Evolutionary conservation across 2,113 vertebrate genomes (phyloP).

Genomic region (Leptosomus discolor): DNA sequence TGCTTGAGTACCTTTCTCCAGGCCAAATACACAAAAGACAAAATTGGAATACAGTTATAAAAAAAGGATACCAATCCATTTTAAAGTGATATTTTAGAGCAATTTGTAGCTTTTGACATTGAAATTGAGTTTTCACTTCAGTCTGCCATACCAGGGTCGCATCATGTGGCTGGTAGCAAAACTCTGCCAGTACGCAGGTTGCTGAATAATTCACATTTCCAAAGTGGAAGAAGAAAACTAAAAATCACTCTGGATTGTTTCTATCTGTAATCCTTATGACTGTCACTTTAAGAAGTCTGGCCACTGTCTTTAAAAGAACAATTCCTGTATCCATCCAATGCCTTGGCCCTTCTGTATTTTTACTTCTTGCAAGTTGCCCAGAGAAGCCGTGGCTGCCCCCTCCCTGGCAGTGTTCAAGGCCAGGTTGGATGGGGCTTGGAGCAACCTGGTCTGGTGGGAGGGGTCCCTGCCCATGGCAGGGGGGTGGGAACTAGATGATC

Average conservation of each 20-base stretch:
- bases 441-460: too few relatives aligned
- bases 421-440: too few relatives aligned
- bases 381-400: too few relatives aligned
- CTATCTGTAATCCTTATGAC: not conserved
- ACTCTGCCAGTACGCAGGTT: not conserved
- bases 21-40: not conserved
- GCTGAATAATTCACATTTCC: not conserved
- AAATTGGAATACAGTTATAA: not conserved
- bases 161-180: not conserved
- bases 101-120: not conserved
- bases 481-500: too few relatives aligned
- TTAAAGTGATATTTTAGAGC: not conserved
- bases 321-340: not conserved
- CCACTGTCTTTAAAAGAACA: not conserved
- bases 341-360: not conserved
- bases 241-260: not conserved
- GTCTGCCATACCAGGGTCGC: not conserved
- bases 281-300: not conserved
- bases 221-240: not conserved
- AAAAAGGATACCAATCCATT: not conserved
- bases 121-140: not conserved
- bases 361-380: not conserved
- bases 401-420: too few relatives aligned
- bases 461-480: too few relatives aligned
- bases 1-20: not conserved